Base-by-base conservation (phyloP, 2,797 vertebrate genomes). In the Acanthurus tractus region DNA sequence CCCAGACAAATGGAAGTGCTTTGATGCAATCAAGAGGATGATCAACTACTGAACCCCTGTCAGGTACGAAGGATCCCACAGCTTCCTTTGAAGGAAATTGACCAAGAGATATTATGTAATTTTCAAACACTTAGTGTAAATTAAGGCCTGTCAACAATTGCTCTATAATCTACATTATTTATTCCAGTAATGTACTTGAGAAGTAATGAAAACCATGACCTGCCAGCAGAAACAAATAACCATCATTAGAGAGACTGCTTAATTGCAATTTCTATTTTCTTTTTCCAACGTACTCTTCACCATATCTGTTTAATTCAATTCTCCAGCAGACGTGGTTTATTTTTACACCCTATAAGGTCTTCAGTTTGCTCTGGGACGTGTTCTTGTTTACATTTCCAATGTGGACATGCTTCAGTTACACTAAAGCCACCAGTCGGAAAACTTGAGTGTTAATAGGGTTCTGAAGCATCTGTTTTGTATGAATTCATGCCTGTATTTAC, bases 1-100 rank as follows among this genome's bases (percentile, higher is more conserved):
- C 94, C 98, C 98, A 79, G 98, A 99, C 92, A 99, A 99, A 91
- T 99, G 98, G 98, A 99, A 99, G 89, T 99, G 98, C 88, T 99
- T 99, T 53, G 98, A 99, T 1, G 97, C 96, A 22, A 94, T 99
- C 83, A 97, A 95, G 85, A 96, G 85, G 89, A 99, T 99, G 97
- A 99, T 99, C 87, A 98, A 98, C 92, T 99, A 97, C 90, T 99
- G 89, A 99, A 56, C 11, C 44, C 61, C 53, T 3, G 22, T 72
- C 59, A 89, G 91, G 92, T 93, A 92, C 3, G 25, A 70, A 48
- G 29, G 34, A 49, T 50, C 18, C 36, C 8, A 44, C 48, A 11
- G 42, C 29, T 64, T 29, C 8, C 48, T 63, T 63, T 71, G 12
- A 82, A 67, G 45, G 9, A 17, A 74, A 70, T 49, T 74, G 17